Percentiles rank a stretch among this genome's conserved stretches.
Evolutionary conservation across 2,888 invertebrate species (phyloP).

Genomic region (Meiosimyza platycephala): DNA sequence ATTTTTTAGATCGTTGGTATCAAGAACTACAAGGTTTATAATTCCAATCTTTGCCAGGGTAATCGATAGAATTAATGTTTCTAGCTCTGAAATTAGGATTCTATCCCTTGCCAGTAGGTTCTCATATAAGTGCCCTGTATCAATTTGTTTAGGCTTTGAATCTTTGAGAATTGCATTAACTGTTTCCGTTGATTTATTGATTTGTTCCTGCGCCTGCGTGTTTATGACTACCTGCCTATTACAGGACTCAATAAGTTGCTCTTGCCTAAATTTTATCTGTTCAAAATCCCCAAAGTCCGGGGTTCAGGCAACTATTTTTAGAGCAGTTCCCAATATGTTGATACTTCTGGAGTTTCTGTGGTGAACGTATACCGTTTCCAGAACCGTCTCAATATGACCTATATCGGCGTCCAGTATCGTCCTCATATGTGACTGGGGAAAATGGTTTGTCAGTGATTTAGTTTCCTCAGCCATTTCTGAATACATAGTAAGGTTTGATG

Average conservation of each 20-base stretch:
- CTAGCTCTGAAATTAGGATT: constrained; percentile 41
- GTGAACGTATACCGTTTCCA: constrained; percentile 32
- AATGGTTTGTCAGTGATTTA: constrained; percentile 26
- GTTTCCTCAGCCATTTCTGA: constrained; percentile 28
- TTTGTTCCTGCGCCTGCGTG: constrained; percentile 32
- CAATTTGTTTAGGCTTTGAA: constrained; percentile 33
- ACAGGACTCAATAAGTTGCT: constrained; percentile 31
- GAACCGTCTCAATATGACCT: constrained; percentile 36
- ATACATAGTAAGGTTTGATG: constrained; percentile 33
- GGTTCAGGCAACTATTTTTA: constrained; percentile 40
- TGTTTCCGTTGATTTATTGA: constrained; percentile 38
- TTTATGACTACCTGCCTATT: constrained; percentile 35
- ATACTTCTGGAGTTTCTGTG: constrained; percentile 40
- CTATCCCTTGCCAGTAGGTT: constrained; percentile 40
- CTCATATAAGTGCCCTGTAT: constrained; percentile 40
- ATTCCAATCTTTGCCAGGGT: constrained; percentile 40
- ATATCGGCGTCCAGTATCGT: constrained; percentile 38
- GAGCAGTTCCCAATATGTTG: constrained; percentile 38
- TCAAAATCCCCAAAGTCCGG: constrained; percentile 40
- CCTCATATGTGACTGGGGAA: constrained; percentile 40
- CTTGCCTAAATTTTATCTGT: constrained; percentile 32
- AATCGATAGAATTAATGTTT: constrained; percentile 38
- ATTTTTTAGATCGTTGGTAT: constrained; percentile 38
- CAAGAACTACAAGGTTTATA: constrained; percentile 40
- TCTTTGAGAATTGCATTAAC: constrained; percentile 30